phyloP scores from a whole-genome alignment of 2,888 invertebrate species.

The Biston betularia region DNA sequence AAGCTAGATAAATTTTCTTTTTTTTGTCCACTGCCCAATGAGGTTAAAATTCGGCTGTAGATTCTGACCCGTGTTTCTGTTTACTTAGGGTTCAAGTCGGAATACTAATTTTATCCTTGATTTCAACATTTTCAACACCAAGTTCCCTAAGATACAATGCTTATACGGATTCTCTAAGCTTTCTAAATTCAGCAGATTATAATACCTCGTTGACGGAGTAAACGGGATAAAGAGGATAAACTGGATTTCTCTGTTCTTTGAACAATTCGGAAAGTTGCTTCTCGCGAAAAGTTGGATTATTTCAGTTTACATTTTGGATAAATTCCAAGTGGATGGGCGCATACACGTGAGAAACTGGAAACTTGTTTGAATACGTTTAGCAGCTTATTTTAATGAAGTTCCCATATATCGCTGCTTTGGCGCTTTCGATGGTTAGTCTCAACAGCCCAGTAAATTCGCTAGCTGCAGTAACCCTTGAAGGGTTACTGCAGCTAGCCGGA shows the following conservation, averaged over 20 bases:
- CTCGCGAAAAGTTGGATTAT: conserved; percentile 23
- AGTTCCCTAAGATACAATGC: neutral
- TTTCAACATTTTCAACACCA: neutral
- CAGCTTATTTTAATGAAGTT: neutral
- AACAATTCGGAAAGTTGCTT: conserved; percentile 31
- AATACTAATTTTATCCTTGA: neutral
- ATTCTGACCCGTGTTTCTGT: neutral
- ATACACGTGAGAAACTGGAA: conserved; percentile 7
- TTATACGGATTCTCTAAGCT: conserved; percentile 7
- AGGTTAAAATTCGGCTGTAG: neutral
- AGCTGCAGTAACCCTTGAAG: no score
- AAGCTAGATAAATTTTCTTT: no score
- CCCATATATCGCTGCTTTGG: no score
- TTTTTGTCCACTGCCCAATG: neutral
- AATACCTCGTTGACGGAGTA: conserved; percentile 20
- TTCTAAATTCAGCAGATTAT: conserved; percentile 10
- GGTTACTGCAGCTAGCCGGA: no score
- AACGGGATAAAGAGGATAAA: conserved; percentile 27
- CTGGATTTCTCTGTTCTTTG: conserved; percentile 25
- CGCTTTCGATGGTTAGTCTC: no score
- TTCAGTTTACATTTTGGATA: conserved; percentile 18
- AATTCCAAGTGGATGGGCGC: conserved; percentile 10
- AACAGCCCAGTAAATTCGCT: no score
- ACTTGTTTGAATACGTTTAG: neutral
- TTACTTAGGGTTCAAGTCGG: neutral